A percentile compares a stretch with the other conserved stretches of the same genome.
phyloP scores from a whole-genome alignment of 92 coral and sea anemone species.

The Palythoa caribaeorum region DNA sequence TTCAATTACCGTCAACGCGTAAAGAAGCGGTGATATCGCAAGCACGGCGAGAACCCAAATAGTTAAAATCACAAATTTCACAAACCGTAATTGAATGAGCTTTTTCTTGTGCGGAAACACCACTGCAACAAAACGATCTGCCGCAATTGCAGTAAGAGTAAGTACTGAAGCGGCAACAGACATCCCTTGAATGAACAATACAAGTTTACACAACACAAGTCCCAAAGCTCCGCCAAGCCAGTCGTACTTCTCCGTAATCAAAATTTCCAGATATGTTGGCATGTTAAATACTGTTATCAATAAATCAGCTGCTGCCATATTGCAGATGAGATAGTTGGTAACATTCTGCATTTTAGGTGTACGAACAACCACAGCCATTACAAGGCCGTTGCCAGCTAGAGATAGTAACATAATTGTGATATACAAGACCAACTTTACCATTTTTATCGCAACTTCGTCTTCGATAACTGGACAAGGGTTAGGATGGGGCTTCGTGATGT shows the following conservation, averaged over 20 bases:
- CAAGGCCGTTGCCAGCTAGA: constrained; percentile 67
- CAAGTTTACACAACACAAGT: constrained; percentile 71
- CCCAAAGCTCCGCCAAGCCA: constrained; percentile 80
- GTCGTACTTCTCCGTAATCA: constrained; percentile 73
- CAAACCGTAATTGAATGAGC: constrained; percentile 49
- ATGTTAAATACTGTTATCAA: constrained; percentile 80
- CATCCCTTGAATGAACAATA: constrained; percentile 76
- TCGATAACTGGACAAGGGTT: constrained; percentile 1
- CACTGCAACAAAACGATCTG: constrained; percentile 74
- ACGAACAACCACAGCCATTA: constrained; percentile 66
- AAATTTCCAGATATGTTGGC: constrained; percentile 76
- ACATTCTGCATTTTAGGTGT: constrained; percentile 72
- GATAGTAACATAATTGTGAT: constrained; percentile 65
- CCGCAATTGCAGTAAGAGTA: constrained; percentile 71
- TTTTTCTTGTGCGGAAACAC: constrained; percentile 68
- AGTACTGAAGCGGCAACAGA: constrained; percentile 79
- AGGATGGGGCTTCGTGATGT: background rate
- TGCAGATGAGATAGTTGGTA: constrained; percentile 77
- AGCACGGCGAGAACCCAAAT: constrained; percentile 73
- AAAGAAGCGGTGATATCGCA: constrained; percentile 75
- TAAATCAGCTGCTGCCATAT: constrained; percentile 83
- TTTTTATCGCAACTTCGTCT: constrained; percentile 55
- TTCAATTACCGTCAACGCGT: constrained; percentile 67
- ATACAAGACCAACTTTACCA: constrained; percentile 61
- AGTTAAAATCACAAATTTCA: constrained; percentile 61